A percentile compares a stretch with the other conserved stretches of the same genome.
phyloP scores from a whole-genome alignment of 2,797 vertebrate species.

The Thalassophryne amazonica region DNA sequence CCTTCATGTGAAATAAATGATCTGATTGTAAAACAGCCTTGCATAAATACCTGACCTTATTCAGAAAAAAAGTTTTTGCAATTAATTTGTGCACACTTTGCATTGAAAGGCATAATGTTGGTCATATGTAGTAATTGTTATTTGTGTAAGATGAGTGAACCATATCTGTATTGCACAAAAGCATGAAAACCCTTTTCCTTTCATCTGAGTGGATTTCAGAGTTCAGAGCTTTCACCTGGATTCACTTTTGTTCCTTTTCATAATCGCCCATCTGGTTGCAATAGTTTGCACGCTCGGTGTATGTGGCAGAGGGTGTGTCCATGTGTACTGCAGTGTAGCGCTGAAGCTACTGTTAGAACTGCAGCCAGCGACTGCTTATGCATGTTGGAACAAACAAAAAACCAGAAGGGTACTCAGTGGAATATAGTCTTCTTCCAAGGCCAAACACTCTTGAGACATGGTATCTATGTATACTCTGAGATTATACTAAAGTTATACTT shows the following conservation, averaged over 20 bases:
- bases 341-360: neutral
- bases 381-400: neutral
- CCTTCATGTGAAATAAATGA: neutral
- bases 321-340: neutral
- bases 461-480: no score
- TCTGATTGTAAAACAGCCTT: no score
- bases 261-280: slow-evolving; percentile 9
- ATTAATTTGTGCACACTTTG: neutral
- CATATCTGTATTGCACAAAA: neutral
- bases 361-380: neutral
- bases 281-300: slow-evolving; percentile 6
- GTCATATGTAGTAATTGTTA: no score
- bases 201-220: neutral
- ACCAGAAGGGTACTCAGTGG: no score
- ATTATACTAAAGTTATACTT: no score
- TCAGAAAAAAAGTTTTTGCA: neutral
- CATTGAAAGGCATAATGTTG: neutral
- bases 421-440: no score
- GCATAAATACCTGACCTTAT: no score
- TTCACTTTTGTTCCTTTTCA: neutral
- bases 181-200: neutral
- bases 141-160: no score
- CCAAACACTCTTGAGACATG: no score
- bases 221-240: slow-evolving; percentile 4
- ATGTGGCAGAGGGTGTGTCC: neutral